phyloP scores from a whole-genome alignment of 2,797 vertebrate genomes.

The Neoniphon sammara region DNA sequence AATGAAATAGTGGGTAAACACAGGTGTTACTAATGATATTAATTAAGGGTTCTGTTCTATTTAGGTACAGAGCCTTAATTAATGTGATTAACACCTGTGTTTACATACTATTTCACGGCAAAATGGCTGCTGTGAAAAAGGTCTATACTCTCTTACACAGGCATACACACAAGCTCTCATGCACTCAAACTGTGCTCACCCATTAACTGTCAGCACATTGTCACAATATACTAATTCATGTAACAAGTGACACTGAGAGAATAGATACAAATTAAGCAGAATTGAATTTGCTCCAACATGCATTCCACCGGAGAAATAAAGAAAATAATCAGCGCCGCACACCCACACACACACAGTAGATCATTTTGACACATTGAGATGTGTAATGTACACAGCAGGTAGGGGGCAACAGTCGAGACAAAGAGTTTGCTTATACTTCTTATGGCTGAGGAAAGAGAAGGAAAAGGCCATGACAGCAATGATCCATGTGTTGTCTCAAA shows the following conservation, averaged over 20 bases:
- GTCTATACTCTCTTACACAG: conserved; percentile 2
- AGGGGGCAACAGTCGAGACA: conserved; percentile 58
- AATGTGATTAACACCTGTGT: too few species aligned
- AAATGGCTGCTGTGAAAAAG: too few species aligned
- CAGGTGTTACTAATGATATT: too few species aligned
- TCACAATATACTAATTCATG: not conserved
- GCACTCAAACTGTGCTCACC: not conserved
- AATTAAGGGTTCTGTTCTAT: too few species aligned
- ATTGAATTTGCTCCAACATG: not conserved
- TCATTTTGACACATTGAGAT: not conserved
- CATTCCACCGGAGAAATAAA: not conserved
- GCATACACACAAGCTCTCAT: conserved; percentile 8
- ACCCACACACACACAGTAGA: not conserved
- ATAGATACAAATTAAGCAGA: not conserved
- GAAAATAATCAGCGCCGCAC: not conserved
- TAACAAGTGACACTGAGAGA: not conserved
- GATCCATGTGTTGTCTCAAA: conserved; percentile 26
- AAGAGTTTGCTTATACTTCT: conserved; percentile 50
- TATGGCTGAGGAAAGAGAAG: conserved; percentile 39
- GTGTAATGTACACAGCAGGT: conserved; percentile 21
- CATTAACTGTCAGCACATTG: not conserved
- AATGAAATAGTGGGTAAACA: too few species aligned
- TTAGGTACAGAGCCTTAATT: too few species aligned
- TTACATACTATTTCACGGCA: too few species aligned
- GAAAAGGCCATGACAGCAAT: not conserved